These are phyloP conservation scores for Lepisosteus oculatus DNA, from an alignment of 2,113 vertebrate genomes.

Conservation along the genomic window DNA sequence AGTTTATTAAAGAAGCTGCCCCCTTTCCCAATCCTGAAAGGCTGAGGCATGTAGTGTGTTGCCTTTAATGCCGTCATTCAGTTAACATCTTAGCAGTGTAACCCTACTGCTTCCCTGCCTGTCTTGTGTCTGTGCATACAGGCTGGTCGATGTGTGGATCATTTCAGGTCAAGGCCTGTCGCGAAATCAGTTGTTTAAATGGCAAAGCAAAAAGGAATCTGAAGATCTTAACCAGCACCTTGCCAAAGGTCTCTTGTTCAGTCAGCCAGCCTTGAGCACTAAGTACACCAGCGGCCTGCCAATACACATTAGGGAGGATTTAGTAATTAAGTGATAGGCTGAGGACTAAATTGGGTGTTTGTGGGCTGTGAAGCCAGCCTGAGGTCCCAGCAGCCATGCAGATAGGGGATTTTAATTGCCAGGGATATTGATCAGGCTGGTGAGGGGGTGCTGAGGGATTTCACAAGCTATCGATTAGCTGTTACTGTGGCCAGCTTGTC, in stretches of 20 bases:
- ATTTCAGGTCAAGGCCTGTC: conserved; percentile 46
- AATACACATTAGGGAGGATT: conserved; percentile 76
- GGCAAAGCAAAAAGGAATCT: conserved; percentile 41
- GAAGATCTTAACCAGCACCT: conserved; percentile 60
- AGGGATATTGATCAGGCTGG: conserved; percentile 71
- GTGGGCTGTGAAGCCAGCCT: conserved; percentile 62
- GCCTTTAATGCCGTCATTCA: conserved; percentile 3
- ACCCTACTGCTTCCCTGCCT: conserved; percentile 1
- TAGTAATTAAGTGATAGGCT: conserved; percentile 80
- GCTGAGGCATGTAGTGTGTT: neutral
- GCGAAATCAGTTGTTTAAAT: conserved; percentile 68
- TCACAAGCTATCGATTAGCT: conserved; percentile 73
- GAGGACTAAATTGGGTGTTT: conserved; percentile 80
- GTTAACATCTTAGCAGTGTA: conserved; percentile 21
- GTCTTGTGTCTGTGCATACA: conserved; percentile 24
- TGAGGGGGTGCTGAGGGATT: conserved; percentile 59
- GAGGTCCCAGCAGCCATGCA: conserved; percentile 71
- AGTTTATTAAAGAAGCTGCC: neutral
- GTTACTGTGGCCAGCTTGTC: conserved; percentile 65
- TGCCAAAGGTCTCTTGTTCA: conserved; percentile 68
- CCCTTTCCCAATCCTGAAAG: neutral
- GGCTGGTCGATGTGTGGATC: conserved; percentile 46
- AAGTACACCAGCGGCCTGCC: conserved; percentile 61
- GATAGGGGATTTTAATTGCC: conserved; percentile 82
- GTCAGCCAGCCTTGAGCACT: conserved; percentile 50